Evolutionary conservation across 2,113 vertebrate genomes (phyloP).

Genomic region (Lathamus discolor): DNA sequence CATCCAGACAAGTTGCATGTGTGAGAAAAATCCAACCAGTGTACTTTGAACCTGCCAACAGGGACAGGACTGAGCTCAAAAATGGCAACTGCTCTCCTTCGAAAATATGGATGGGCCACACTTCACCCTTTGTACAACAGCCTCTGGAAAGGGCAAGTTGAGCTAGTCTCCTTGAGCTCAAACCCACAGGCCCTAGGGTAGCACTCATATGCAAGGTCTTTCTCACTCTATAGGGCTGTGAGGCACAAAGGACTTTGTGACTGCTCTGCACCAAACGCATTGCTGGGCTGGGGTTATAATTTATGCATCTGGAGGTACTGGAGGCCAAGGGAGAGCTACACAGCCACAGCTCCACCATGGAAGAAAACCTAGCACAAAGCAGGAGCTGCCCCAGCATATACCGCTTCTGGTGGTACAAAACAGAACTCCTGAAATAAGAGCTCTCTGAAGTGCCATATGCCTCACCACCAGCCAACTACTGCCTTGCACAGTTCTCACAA

Average conservation of each 20-base stretch:
- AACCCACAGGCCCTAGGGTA: background rate
- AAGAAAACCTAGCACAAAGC: background rate
- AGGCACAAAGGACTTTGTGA: background rate
- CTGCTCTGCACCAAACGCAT: background rate
- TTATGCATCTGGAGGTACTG: accelerated
- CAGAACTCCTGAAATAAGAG: background rate
- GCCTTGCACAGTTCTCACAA: background rate
- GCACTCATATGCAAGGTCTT: background rate
- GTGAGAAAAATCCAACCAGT: background rate
- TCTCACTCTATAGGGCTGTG: background rate
- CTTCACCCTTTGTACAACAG: background rate
- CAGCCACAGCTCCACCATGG: accelerated
- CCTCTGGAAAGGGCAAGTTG: background rate
- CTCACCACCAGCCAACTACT: background rate
- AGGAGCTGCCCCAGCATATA: background rate
- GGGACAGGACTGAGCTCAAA: background rate
- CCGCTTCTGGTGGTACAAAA: background rate
- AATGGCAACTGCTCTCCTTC: background rate
- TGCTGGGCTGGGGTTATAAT: background rate
- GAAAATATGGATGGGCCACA: background rate
- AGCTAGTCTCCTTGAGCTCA: background rate
- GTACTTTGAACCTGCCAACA: background rate
- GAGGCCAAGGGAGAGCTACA: background rate
- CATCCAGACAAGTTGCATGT: background rate
- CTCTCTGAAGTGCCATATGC: background rate